Conservation (phyloP, 2,113 vertebrate genomes). For the Puffinus mauretanicus region DNA sequence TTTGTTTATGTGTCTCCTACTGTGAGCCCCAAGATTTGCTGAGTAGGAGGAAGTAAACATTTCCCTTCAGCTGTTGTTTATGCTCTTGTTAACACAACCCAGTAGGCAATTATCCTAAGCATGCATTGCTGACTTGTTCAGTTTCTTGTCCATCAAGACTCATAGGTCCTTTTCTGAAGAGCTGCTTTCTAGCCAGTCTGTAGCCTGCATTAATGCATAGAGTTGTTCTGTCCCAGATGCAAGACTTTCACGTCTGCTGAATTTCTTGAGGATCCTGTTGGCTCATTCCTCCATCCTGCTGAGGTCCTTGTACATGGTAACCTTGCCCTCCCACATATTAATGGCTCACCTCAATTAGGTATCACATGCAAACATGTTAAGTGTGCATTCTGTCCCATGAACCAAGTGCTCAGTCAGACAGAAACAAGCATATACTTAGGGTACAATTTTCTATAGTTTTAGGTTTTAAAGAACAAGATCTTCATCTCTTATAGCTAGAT, state of each 20-base stretch:
- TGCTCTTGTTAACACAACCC: neutral
- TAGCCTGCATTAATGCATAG: neutral
- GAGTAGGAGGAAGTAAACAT: neutral
- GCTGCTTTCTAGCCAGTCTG: neutral
- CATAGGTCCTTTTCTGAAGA: neutral
- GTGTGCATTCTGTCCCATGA: neutral
- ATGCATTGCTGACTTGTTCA: neutral
- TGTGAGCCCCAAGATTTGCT: neutral
- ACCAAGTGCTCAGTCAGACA: neutral
- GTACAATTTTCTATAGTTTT: neutral
- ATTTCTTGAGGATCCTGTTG: neutral
- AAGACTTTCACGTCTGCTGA: neutral
- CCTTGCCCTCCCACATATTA: neutral
- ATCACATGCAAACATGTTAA: neutral
- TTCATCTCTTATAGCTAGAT: neutral
- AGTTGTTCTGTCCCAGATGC: neutral
- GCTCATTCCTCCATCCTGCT: neutral
- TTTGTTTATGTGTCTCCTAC: neutral
- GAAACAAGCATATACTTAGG: neutral
- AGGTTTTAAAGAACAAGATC: neutral
- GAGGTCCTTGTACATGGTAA: neutral
- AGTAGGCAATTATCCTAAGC: neutral
- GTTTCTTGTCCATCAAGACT: neutral
- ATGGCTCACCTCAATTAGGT: neutral
- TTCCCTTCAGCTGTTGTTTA: neutral